Evolutionary conservation across 2,797 vertebrate species (phyloP).

Genomic region (Caiman crocodilus): DNA sequence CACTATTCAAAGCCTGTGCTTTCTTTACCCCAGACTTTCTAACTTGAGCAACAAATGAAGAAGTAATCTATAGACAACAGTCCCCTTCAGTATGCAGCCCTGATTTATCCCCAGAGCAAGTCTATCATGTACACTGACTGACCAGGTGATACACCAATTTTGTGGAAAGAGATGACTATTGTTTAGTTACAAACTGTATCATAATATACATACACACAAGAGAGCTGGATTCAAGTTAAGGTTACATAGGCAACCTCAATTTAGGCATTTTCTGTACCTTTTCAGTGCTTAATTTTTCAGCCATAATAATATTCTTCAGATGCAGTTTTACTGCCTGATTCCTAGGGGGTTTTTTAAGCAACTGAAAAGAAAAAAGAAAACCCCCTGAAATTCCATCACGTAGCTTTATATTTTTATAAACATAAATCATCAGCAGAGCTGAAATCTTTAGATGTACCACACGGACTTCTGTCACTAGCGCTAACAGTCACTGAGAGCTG

Average conservation of each 20-base stretch:
- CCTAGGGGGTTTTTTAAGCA: too few relatives aligned
- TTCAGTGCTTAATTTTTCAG: not conserved
- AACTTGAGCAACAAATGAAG: not conserved
- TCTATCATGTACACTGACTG: not conserved
- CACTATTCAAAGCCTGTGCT: slow-evolving; percentile 2
- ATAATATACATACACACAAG: not conserved
- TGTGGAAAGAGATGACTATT: not conserved
- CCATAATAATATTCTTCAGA: not conserved
- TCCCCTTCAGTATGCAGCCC: slow-evolving; percentile 27
- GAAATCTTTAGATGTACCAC: not conserved
- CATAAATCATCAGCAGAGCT: too few relatives aligned
- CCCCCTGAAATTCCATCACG: too few relatives aligned
- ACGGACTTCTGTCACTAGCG: not conserved
- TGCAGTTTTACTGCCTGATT: too few relatives aligned
- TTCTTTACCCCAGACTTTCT: slow-evolving; percentile 24
- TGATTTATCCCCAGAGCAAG: too few relatives aligned
- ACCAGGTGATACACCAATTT: not conserved
- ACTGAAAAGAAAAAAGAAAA: too few relatives aligned
- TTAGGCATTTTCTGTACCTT: not conserved
- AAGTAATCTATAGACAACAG: slow-evolving; percentile 8
- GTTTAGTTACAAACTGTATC: not conserved
- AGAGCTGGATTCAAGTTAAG: not conserved
- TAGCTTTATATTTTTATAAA: too few relatives aligned
- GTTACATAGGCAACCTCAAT: not conserved
- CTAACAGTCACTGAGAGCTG: not conserved